phyloP scores from a whole-genome alignment of 2,888 invertebrate species.

The Drosophila meridiana region DNA sequence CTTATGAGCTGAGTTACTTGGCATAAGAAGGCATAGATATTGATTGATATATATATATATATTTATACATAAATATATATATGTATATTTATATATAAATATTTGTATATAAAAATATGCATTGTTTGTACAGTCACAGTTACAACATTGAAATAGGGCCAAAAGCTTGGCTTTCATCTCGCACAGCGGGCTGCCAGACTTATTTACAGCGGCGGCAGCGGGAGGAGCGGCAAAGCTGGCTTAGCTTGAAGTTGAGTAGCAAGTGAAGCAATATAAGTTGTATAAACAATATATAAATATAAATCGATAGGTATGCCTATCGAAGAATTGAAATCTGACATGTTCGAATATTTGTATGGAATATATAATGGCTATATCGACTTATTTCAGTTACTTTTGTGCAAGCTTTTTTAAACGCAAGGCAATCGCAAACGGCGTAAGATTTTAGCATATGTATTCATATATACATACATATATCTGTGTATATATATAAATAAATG shows the following conservation, averaged over 20 bases:
- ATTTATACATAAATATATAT: slow-evolving; percentile 8
- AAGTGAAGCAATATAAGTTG: slow-evolving; percentile 27
- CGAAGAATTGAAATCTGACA: slow-evolving; percentile 16
- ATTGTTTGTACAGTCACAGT: slow-evolving; percentile 41
- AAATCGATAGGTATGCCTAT: slow-evolving; percentile 25
- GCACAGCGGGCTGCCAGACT: slow-evolving; percentile 18
- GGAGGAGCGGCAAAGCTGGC: slow-evolving; percentile 34
- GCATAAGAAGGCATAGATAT: slow-evolving; percentile 7
- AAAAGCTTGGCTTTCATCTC: slow-evolving; percentile 17
- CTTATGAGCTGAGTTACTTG: slow-evolving; percentile 33
- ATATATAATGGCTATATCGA: slow-evolving; percentile 11
- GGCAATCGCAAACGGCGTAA: slow-evolving; percentile 39
- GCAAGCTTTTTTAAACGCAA: slow-evolving; percentile 55
- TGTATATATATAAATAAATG: background rate
- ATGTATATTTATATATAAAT: slow-evolving; percentile 2
- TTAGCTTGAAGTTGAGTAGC: slow-evolving; percentile 26
- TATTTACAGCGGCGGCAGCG: slow-evolving; percentile 44
- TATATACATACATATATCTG: slow-evolving; percentile 20
- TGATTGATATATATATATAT: slow-evolving; percentile 16
- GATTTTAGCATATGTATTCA: slow-evolving; percentile 28
- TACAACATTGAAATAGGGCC: slow-evolving; percentile 54
- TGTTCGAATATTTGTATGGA: slow-evolving; percentile 1
- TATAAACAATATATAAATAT: background rate
- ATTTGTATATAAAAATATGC: background rate
- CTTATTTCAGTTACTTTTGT: slow-evolving; percentile 18